A percentile compares a stretch with the other conserved stretches of the same genome.
These are phyloP conservation scores for Platalea minor DNA, from an alignment of 2,797 vertebrate species.

Conservation along the genomic window DNA sequence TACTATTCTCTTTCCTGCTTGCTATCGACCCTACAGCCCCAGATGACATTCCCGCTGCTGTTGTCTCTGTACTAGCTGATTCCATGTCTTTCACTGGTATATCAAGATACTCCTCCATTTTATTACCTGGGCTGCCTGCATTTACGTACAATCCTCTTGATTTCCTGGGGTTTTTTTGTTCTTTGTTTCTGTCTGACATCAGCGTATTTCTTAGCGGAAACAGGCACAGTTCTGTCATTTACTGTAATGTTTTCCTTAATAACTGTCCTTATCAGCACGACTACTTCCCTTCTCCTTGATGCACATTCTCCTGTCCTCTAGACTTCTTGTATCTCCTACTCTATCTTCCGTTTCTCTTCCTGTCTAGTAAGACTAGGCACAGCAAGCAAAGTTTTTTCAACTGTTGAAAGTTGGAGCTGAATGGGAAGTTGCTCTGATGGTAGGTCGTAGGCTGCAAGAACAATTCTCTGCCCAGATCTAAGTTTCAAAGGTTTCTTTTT, in stretches of 20 bases:
- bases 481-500: not conserved
- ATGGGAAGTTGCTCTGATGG: not conserved
- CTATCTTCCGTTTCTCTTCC: not conserved
- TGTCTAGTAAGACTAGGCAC: not conserved
- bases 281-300: not conserved
- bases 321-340: not conserved
- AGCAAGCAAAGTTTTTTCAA: not conserved
- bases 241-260: not conserved
- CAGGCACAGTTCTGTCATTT: not conserved
- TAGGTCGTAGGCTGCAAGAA: not conserved
- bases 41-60: not conserved
- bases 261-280: not conserved
- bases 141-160: not conserved
- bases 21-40: fast-evolving
- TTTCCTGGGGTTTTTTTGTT: fast-evolving
- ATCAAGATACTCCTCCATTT: not conserved
- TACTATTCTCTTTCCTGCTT: not conserved
- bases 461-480: not conserved
- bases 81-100: not conserved
- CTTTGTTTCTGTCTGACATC: not conserved
- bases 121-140: not conserved
- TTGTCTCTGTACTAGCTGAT: not conserved
- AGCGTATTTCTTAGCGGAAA: not conserved
- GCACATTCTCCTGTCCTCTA: not conserved
- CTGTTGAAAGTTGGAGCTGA: not conserved